Percentiles rank a stretch among this genome's conserved stretches.
Evolutionary conservation across 1,140 invertebrate genomes (phyloP).

Genomic region (Drosophila truncata): DNA sequence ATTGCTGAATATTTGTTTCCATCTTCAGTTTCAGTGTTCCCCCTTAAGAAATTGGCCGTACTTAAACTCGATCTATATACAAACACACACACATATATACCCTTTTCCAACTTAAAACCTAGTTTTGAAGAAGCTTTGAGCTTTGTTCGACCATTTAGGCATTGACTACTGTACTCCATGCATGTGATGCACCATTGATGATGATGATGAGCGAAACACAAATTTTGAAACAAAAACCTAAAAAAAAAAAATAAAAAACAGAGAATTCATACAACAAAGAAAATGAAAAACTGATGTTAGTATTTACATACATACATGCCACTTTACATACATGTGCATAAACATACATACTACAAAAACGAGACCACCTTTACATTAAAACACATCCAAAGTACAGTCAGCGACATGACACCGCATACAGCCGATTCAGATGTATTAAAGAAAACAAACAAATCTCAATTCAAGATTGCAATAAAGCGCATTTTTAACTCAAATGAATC

Average conservation of each 20-base stretch:
- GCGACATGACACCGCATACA: conserved; percentile 37
- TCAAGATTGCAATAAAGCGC: conserved; percentile 70
- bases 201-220: conserved; percentile 41
- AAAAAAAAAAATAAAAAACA: conserved; percentile 18
- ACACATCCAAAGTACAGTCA: conserved; percentile 50
- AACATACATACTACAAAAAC: conserved; percentile 52
- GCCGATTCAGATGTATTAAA: conserved; percentile 46
- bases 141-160: conserved; percentile 52
- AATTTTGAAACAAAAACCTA: conserved; percentile 42
- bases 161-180: conserved; percentile 54
- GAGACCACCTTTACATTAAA: conserved; percentile 50
- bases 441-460: conserved; percentile 46
- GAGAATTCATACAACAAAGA: conserved; percentile 10
- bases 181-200: conserved; percentile 53
- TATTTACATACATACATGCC: conserved; percentile 54
- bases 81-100: conserved; percentile 2
- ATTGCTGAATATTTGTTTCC: conserved; percentile 28
- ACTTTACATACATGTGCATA: conserved; percentile 35
- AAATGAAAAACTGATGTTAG: conserved; percentile 35
- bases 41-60: conserved; percentile 34
- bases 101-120: conserved; percentile 38
- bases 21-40: conserved; percentile 23
- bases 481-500: conserved; percentile 56
- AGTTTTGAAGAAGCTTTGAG: conserved; percentile 45
- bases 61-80: conserved; percentile 26